Evolutionary conservation across 1,140 invertebrate genomes (phyloP).

Genomic region (Lucilia cuprina): DNA sequence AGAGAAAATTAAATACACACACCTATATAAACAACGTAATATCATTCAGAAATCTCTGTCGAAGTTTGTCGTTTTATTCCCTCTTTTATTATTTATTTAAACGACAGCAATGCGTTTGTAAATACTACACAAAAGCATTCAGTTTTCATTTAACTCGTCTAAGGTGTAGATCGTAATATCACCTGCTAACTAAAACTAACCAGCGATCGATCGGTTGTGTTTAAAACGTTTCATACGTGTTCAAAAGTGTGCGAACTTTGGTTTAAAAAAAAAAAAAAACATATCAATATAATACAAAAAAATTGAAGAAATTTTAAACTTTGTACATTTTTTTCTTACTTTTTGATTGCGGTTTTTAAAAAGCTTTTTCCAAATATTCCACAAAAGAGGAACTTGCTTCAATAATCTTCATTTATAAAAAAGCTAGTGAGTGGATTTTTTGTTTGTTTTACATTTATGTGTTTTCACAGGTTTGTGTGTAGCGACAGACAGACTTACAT

Average conservation of each 20-base stretch:
- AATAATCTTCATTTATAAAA: background rate
- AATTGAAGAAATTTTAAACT: conserved; percentile 24
- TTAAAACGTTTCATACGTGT: background rate
- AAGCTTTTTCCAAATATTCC: background rate
- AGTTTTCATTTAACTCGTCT: conserved; percentile 31
- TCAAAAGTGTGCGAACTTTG: conserved; percentile 23
- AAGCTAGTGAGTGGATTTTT: background rate
- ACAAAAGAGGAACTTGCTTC: background rate
- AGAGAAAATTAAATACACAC: background rate
- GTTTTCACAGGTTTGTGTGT: background rate
- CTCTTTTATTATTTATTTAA: background rate
- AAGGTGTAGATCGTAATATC: conserved; percentile 15
- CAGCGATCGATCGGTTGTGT: background rate
- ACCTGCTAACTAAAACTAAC: background rate
- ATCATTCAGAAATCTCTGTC: background rate
- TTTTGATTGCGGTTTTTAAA: background rate
- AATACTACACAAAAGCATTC: background rate
- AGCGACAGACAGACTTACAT: background rate
- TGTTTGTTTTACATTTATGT: background rate
- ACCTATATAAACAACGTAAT: background rate
- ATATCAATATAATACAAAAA: background rate
- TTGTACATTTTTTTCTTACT: background rate
- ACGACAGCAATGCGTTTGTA: background rate
- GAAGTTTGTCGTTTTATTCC: background rate
- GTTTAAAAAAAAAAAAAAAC: conserved; percentile 12